phyloP scores from a whole-genome alignment of 2,888 invertebrate genomes.

The Caenorhabditis sp. region DNA sequence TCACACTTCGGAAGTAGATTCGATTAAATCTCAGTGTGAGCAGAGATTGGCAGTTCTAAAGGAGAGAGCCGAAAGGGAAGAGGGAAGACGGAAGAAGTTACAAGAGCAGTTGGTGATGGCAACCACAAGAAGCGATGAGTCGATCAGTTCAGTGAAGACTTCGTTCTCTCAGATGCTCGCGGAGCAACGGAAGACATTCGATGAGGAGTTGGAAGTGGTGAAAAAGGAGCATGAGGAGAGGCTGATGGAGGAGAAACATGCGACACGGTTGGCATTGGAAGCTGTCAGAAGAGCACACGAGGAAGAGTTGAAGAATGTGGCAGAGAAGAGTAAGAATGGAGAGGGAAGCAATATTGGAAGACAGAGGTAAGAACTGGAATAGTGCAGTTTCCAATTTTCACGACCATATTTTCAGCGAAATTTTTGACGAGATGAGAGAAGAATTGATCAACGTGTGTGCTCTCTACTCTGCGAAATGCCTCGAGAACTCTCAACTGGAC shows the following conservation, averaged over 20 bases:
- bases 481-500: conserved; percentile 82
- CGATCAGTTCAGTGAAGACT: conserved; percentile 71
- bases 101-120: conserved; percentile 77
- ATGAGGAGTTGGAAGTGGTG: conserved; percentile 73
- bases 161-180: conserved; percentile 78
- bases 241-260: conserved; percentile 81
- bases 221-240: conserved; percentile 76
- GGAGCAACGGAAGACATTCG: conserved; percentile 74
- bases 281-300: conserved; percentile 81
- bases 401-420: conserved; percentile 59
- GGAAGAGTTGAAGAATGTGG: conserved; percentile 76
- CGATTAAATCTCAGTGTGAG: conserved; percentile 76
- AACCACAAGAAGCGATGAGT: conserved; percentile 72
- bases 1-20: conserved; percentile 75
- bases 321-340: conserved; percentile 58
- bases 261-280: conserved; percentile 81
- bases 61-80: conserved; percentile 77
- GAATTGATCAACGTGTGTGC: conserved; percentile 80
- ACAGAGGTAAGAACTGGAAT: conserved; percentile 48
- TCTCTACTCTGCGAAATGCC: conserved; percentile 82
- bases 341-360: conserved; percentile 57
- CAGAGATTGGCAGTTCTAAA: conserved; percentile 74
- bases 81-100: conserved; percentile 70
- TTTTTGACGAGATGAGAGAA: conserved; percentile 78
- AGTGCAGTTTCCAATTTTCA: too few species aligned